phyloP scores from a whole-genome alignment of 2,888 invertebrate species.

The Galerucella calmariensis region DNA sequence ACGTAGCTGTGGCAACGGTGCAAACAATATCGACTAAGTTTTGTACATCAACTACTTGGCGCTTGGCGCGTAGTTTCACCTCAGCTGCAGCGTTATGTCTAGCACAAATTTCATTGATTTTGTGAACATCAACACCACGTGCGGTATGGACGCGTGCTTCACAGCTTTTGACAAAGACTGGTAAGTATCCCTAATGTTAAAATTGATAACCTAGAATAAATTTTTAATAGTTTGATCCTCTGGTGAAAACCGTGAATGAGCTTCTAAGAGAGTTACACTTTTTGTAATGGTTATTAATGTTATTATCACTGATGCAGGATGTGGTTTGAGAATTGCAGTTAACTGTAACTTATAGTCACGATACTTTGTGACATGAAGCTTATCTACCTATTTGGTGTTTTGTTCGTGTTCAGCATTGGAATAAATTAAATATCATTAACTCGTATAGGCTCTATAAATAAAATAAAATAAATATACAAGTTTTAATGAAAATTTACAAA shows the following conservation, averaged over 20 bases:
- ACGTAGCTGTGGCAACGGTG: slow-evolving; percentile 30
- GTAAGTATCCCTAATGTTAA: slow-evolving; percentile 62
- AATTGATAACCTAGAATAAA: neutral
- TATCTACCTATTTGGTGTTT: too few species aligned
- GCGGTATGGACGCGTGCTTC: slow-evolving; percentile 88
- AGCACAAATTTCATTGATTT: slow-evolving; percentile 52
- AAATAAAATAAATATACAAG: too few species aligned
- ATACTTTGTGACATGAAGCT: too few species aligned
- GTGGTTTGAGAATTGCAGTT: neutral
- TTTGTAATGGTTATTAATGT: neutral
- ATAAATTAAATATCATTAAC: too few species aligned
- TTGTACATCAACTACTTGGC: slow-evolving; percentile 41
- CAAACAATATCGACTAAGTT: slow-evolving; percentile 39
- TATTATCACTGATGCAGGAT: neutral
- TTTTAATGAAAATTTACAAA: too few species aligned
- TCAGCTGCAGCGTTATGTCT: slow-evolving; percentile 53
- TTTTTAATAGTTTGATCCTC: neutral
- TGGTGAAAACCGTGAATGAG: neutral
- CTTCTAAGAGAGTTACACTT: neutral
- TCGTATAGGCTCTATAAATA: too few species aligned
- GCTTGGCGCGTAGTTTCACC: slow-evolving; percentile 50
- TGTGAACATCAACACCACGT: slow-evolving; percentile 48
- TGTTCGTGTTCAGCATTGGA: too few species aligned
- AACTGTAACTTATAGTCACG: too few species aligned
- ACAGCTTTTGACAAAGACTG: slow-evolving; percentile 91